These are phyloP conservation scores for Enteromius paludinosus DNA, from an alignment of 2,797 vertebrate species.

Conservation along the genomic window DNA sequence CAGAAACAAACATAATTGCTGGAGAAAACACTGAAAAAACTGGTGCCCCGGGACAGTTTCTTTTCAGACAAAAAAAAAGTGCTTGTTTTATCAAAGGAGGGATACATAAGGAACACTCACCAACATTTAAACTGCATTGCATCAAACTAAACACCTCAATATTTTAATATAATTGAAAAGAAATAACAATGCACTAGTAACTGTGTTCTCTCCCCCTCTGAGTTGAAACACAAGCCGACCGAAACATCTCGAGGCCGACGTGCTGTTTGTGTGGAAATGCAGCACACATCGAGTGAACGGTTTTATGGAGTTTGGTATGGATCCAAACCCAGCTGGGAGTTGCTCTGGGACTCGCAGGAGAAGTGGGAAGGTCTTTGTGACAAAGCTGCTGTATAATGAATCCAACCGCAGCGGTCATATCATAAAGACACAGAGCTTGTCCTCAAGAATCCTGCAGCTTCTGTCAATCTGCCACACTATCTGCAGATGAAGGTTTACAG, in stretches of 20 bases:
- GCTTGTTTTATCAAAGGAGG: neutral
- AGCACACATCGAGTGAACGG: neutral
- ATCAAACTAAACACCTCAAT: neutral
- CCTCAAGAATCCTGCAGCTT: neutral
- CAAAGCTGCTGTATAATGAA: neutral
- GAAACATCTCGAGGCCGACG: neutral
- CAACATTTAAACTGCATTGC: neutral
- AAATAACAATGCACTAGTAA: neutral
- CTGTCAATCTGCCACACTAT: neutral
- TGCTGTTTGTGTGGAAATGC: neutral
- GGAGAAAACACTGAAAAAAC: no score
- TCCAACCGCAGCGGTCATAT: neutral
- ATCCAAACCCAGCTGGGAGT: conserved; percentile 5
- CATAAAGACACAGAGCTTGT: neutral
- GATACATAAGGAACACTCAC: neutral
- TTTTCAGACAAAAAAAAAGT: neutral
- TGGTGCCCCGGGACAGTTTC: no score
- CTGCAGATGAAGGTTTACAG: neutral
- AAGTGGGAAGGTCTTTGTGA: neutral
- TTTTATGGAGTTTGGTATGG: neutral
- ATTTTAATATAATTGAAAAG: neutral
- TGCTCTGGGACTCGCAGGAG: neutral
- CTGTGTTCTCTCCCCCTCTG: neutral
- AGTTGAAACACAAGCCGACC: neutral
- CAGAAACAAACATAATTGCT: no score